These are phyloP conservation scores for Argya squamiceps DNA, from an alignment of 2,797 vertebrate species.

Conservation along the genomic window DNA sequence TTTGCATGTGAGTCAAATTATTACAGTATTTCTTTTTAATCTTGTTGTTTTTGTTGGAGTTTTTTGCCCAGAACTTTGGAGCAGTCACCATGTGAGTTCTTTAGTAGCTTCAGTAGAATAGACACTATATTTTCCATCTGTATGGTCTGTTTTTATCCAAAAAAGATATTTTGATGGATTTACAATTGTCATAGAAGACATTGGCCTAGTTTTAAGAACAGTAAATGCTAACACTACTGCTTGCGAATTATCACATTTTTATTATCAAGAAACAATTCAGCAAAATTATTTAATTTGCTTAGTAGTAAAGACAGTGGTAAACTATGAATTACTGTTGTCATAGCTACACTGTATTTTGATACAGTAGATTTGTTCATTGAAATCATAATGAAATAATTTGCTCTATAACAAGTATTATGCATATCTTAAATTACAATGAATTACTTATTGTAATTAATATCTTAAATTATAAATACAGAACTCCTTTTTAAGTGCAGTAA, in stretches of 20 bases:
- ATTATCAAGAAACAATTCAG: neutral
- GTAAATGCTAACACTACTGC: neutral
- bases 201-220: neutral
- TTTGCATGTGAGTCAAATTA: neutral
- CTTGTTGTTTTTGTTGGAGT: neutral
- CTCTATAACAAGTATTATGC: neutral
- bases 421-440: neutral
- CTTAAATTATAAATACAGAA: neutral
- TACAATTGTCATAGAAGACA: neutral
- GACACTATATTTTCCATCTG: neutral
- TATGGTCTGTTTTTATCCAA: neutral
- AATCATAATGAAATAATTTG: neutral
- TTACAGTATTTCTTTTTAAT: neutral
- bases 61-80: neutral
- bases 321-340: neutral
- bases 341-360: neutral
- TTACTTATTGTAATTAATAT: neutral
- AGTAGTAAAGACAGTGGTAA: neutral
- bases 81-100: neutral
- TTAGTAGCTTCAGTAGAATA: neutral
- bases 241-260: neutral
- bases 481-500: neutral
- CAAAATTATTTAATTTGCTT: neutral
- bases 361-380: neutral
- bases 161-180: neutral